phyloP scores from a whole-genome alignment of 2,113 vertebrate species.

The Crotalus tigris region DNA sequence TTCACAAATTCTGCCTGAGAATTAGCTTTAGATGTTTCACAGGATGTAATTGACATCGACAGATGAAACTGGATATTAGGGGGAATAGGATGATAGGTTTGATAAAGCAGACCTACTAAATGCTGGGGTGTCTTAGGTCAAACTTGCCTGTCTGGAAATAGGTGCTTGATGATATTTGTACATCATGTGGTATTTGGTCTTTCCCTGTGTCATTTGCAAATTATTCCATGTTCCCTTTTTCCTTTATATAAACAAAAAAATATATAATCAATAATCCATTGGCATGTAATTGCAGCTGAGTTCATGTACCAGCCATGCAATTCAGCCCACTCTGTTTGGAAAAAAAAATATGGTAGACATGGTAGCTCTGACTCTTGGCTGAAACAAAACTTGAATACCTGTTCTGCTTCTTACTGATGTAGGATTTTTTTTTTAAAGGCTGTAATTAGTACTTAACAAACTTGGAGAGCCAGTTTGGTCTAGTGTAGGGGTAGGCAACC shows the following conservation, averaged over 20 bases:
- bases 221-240: not conserved
- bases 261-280: not conserved
- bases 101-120: not conserved
- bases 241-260: not conserved
- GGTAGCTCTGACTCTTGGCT: not conserved
- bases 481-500: too few species aligned
- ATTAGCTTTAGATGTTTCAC: slow-evolving; percentile 16
- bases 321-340: not conserved
- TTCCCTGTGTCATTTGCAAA: not conserved
- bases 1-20: slow-evolving; percentile 14
- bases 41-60: not conserved
- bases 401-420: not conserved
- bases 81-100: not conserved
- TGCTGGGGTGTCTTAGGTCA: not conserved
- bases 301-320: not conserved
- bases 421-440: not conserved
- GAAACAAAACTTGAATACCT: not conserved
- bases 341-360: not conserved
- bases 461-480: not conserved
- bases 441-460: not conserved
- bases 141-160: not conserved
- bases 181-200: not conserved
- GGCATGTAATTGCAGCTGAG: not conserved
- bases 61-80: too few species aligned
- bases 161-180: not conserved